phyloP scores from a whole-genome alignment of 2,113 vertebrate genomes.

The Trochalopteron elliotii region DNA sequence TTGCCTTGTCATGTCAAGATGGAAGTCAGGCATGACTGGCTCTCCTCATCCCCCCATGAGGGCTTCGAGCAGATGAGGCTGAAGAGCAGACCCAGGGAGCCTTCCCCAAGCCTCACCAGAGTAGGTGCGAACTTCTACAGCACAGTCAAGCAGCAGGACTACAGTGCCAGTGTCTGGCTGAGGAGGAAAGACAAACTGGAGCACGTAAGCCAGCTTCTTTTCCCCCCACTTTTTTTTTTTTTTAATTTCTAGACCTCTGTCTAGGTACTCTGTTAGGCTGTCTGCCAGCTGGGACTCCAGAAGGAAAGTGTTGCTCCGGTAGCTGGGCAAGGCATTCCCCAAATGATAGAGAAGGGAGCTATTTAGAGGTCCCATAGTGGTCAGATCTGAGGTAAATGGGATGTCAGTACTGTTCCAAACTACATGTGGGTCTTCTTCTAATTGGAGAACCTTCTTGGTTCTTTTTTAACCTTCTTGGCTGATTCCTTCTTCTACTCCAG shows the following conservation, averaged over 20 bases:
- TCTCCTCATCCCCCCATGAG: conserved; percentile 73
- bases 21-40: conserved; percentile 82
- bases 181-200: conserved; percentile 89
- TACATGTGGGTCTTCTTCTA: not conserved
- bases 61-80: conserved; percentile 81
- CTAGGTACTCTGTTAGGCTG: not conserved
- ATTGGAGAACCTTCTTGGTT: not conserved
- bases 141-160: conserved; percentile 89
- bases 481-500: not conserved
- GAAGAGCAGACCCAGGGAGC: conserved; percentile 74
- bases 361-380: not conserved
- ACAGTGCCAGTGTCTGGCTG: conserved; percentile 90
- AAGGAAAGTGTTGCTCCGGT: not conserved
- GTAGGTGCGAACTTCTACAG: conserved; percentile 81
- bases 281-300: not conserved
- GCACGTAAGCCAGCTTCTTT: conserved; percentile 81
- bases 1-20: conserved; percentile 75
- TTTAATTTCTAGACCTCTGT: not conserved
- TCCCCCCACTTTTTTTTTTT: too few species aligned
- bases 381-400: not conserved
- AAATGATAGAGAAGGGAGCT: not conserved
- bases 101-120: conserved; percentile 74
- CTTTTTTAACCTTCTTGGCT: not conserved
- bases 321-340: not conserved
- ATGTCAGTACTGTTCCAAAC: not conserved